Evolutionary conservation across 1,140 invertebrate genomes (phyloP), one percentile per base, ranked within the genome.

Genomic region (Chelonus insularis): DNA sequence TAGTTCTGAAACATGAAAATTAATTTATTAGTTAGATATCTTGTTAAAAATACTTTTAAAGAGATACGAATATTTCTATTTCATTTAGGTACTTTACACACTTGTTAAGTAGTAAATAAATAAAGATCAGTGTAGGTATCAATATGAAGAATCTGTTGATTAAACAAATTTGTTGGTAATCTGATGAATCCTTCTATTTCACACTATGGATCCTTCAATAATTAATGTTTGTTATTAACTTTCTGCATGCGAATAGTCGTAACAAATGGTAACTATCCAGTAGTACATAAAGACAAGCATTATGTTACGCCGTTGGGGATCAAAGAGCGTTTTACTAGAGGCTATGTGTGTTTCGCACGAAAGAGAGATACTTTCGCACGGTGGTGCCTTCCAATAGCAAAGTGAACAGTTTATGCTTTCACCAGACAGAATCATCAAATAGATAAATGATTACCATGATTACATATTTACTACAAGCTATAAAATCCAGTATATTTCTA

Each of bases 361-460:
- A 57, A 48, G 12, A 37, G 20, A 62, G 21, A 34, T 12, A 58
- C 37, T 60, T 63, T 66, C 66, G 56, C 69, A 63, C 51, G 51
- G 51, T 55, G 58, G 37, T 57, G 43, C 59, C 47, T 37, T 50
- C 43, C 21, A 51, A 58, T 57, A 56, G 25, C 45, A 39, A 60
- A 57, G 54, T 47, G 60, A 65, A 65, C 62, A 59, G 60, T 62
- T 68, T 63, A 66, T 70, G 68, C 64, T 70, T 72, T 72, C 63
- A 67, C 65, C 62, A 45, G 56, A 60, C 65, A 52, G 60, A 68
- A 68, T 68, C 65, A 70, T 73, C 68, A 73, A 68, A 68, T 68
- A 68, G 64, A 60, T 64, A 70, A 71, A 68, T 69, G 64, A 71
- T 64, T 67, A 65, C 62, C 41, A 41, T 57, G 58, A 71, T 68